A percentile compares a stretch with the other conserved stretches of the same genome.
These are phyloP conservation scores for Trachelus tabidus DNA, from an alignment of 2,888 invertebrate species.

Conservation along the genomic window DNA sequence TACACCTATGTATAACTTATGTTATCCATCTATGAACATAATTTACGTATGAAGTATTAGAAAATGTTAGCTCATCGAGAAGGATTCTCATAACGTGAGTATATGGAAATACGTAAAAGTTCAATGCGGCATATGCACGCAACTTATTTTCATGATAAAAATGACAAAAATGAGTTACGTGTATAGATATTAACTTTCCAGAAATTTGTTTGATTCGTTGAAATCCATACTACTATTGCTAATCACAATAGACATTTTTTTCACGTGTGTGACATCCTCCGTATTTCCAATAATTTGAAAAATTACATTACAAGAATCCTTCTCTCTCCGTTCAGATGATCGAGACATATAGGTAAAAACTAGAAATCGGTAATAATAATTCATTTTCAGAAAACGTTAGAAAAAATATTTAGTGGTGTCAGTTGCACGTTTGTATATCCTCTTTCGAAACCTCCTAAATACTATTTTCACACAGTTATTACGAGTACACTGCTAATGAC, in stretches of 20 bases:
- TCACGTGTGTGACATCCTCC: too few species aligned
- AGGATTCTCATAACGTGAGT: conserved; percentile 2
- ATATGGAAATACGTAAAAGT: not conserved
- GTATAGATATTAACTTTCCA: not conserved
- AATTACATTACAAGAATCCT: not conserved
- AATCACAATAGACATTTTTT: not conserved
- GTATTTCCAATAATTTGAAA: not conserved
- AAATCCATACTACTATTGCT: not conserved
- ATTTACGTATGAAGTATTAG: conserved; percentile 10
- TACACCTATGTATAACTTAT: not conserved
- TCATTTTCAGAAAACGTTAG: not conserved
- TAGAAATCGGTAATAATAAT: not conserved
- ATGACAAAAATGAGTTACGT: not conserved
- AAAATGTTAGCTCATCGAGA: conserved; percentile 2
- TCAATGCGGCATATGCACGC: not conserved
- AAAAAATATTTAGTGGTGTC: not conserved
- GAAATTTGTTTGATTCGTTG: not conserved
- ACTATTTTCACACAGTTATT: not conserved
- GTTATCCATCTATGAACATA: conserved; percentile 1
- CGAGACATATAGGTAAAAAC: not conserved
- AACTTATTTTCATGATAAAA: not conserved
- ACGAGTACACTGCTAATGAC: not conserved
- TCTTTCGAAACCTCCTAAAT: not conserved
- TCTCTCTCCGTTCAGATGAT: not conserved
- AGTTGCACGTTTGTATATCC: not conserved